Evolutionary conservation across 1,140 invertebrate species (phyloP).

Genomic region (Ceratitis capitata): DNA sequence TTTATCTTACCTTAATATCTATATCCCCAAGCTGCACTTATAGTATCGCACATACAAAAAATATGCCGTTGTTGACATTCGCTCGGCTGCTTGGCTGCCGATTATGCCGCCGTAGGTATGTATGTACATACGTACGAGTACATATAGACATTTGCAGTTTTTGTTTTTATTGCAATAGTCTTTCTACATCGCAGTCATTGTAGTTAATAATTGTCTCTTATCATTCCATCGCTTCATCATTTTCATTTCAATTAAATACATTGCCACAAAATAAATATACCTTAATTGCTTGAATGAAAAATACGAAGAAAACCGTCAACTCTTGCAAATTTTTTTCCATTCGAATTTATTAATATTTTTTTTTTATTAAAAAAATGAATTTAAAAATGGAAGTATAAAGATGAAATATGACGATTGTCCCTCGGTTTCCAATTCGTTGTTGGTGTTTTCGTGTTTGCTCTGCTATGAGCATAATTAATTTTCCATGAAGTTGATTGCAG

Average conservation of each 20-base stretch:
- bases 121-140: no score
- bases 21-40: no score
- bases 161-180: neutral
- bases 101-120: neutral
- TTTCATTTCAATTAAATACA: conserved; percentile 24
- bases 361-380: neutral
- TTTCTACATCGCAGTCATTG: neutral
- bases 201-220: neutral
- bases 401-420: neutral
- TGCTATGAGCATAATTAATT: neutral
- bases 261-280: neutral
- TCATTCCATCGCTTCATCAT: neutral
- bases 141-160: neutral
- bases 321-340: neutral
- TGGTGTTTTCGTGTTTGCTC: neutral
- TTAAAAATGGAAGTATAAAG: neutral
- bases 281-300: conserved; percentile 36
- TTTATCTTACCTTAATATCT: no score
- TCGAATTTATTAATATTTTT: neutral
- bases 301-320: no score
- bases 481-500: neutral
- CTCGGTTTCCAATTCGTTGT: neutral
- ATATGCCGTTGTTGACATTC: neutral
- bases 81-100: neutral
- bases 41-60: no score